Evolutionary conservation across 2,888 invertebrate species (phyloP), one percentile per base, ranked within the genome.

Genomic region (Lottia scabra): DNA sequence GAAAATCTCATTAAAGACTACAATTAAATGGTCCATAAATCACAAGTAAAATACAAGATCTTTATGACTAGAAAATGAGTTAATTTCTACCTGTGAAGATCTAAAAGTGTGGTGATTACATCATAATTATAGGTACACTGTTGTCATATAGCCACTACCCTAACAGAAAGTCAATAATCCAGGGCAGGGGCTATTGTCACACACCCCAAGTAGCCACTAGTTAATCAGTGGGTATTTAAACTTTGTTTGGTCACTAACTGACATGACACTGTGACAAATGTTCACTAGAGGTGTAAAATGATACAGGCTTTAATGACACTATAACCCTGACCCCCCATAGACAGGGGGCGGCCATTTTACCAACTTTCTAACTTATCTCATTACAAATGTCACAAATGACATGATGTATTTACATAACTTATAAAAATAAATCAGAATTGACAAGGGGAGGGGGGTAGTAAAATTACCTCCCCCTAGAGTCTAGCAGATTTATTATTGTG

Each of bases 211-310:
- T 56, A 23, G 23, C 56, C 56, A 56, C 56, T 23, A 56, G 56
- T 19, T 19, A 13, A 56, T 56, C 56, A 19, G 23, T 56, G 56
- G 56, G 56, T 56, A 12, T 56, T 23, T 56, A 56, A 56, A 23
- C 23, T 23, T 56, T 56, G 56, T 56, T 56, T 56, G 56, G 56
- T 56, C 56, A 56, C 19, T 23, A 56, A 56, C 19, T 56, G 56
- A 56, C 23, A 23, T 56, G 56, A 56, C 56, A 56, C 19, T 56
- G 56, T 56, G 56, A 56, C 56, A 56, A 56, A 56, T 56, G 56
- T 56, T 23, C 56, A 23, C 56, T 10, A 56, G 56, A 56, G 56
- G 56, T 56, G 56, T 56, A 23, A 56, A 56, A 23, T 23, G 19
- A 23, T 56, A 56, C 56, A 56, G 19, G 10, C 12, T 38, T n/a